Evolutionary conservation across 2,113 vertebrate genomes (phyloP), one percentile per base, ranked within the genome.

Genomic region (Pavo muticus): DNA sequence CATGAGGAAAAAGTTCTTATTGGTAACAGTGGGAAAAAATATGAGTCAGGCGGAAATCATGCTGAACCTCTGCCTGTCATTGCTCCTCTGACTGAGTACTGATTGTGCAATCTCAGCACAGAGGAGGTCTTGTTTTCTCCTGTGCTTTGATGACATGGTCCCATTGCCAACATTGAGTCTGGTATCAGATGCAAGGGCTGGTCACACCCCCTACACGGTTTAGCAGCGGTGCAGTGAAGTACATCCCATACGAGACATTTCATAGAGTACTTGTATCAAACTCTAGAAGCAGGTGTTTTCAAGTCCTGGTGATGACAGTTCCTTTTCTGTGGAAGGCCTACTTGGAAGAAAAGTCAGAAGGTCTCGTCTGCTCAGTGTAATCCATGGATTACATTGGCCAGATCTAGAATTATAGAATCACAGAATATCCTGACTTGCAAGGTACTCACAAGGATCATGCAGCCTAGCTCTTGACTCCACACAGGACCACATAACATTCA

Each of bases 1-100:
- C 95, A 96, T 65, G 61, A 94, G 95, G 95, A 90, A 96, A 97
- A 94, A 94, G 94, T 88, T 94, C 96, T 93, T 90, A 93, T 56
- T 96, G 91, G 95, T 90, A 96, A 95, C 79, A 95, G 91, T 14
- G 90, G 86, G 86, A 81, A 96, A 94, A 95, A 97, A 68, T 42
- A 84, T 95, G 96, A 95, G 95, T 97, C 95, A 96, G 93, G 91
- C 32, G 4, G 87, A 95, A 94, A 88, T 96, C 96, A 95, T 6
- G 47, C 79, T 90, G 85, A 93, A 84, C 42, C 75, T 85, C 91
- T 89, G 91, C 94, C 93, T 79, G 80, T 88, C 91, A 73, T 79
- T 8, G 35, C 73, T 93, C 30, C 94, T 91, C 82, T 0, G 0
- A 61, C 25, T 16, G 50, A 90, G 85, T 1, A 1, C 65, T 9